Conservation (phyloP, 2,113 vertebrate species). For the Cryptomyrus ogoouensis region DNA sequence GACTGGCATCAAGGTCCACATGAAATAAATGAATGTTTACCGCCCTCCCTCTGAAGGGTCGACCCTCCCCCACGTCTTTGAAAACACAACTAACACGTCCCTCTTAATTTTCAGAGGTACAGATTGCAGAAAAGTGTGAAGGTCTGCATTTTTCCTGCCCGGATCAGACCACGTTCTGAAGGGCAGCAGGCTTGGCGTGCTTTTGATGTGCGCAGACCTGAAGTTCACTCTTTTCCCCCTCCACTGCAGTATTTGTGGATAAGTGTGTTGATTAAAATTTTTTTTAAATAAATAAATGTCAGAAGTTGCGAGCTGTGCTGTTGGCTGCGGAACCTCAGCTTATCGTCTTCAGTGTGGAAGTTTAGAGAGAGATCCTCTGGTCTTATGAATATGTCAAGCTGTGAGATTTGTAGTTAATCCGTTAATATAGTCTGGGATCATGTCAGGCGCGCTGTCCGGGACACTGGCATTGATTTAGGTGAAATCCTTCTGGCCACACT, state of each 20-base stretch:
- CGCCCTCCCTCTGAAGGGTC: not conserved
- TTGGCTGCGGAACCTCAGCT: not conserved
- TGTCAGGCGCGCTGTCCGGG: not conserved
- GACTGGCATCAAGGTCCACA: not conserved
- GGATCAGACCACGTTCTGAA: not conserved
- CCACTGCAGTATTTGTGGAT: not conserved
- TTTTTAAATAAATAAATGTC: not conserved
- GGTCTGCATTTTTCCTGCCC: not conserved
- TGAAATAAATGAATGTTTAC: not conserved
- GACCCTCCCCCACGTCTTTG: not conserved
- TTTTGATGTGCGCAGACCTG: not conserved
- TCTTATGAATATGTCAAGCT: not conserved
- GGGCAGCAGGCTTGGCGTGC: not conserved
- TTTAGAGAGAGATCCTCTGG: not conserved
- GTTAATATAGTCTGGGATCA: not conserved
- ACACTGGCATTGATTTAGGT: not conserved
- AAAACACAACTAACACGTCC: not conserved
- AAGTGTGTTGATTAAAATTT: not conserved
- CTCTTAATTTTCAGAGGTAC: not conserved
- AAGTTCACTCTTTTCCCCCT: not conserved
- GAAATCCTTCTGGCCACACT: not conserved
- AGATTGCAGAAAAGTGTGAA: not conserved
- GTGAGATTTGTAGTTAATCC: constrained; percentile 2
- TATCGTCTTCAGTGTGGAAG: not conserved
- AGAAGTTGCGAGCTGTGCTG: not conserved